Conservation (phyloP, 2,888 invertebrate genomes). For the Chironomus riparius region DNA sequence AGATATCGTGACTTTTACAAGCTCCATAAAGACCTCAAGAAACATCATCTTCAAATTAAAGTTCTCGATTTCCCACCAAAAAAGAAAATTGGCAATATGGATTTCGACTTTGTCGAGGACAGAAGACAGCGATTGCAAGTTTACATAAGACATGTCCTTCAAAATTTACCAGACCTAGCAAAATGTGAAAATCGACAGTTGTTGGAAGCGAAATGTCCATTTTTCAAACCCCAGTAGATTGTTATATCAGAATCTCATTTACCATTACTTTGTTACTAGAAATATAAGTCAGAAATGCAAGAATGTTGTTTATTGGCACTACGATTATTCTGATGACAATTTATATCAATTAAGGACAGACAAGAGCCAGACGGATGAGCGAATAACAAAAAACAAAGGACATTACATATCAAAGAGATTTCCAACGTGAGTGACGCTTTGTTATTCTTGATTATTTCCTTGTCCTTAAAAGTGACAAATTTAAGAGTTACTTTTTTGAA, state of each 20-base stretch:
- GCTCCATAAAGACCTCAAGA: conserved; percentile 73
- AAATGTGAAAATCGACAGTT: conserved; percentile 66
- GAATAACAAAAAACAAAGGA: no score
- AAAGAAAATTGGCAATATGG: conserved; percentile 86
- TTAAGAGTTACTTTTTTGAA: no score
- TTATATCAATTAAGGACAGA: no score
- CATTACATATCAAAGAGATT: no score
- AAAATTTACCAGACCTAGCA: conserved; percentile 69
- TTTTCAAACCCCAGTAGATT: conserved; percentile 53
- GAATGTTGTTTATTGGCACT: no score
- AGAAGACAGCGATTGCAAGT: conserved; percentile 75
- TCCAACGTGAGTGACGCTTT: no score
- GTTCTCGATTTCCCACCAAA: conserved; percentile 90
- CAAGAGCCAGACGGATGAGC: no score
- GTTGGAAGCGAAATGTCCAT: conserved; percentile 71
- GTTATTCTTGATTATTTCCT: no score
- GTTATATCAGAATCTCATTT: background rate
- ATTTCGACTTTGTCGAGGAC: conserved; percentile 77
- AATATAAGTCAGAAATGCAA: no score
- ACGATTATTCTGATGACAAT: no score
- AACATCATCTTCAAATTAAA: conserved; percentile 67
- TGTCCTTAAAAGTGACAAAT: no score
- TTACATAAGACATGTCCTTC: conserved; percentile 75
- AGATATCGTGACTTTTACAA: conserved; percentile 88
- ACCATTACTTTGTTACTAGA: no score